phyloP scores from a whole-genome alignment of 2,797 vertebrate genomes.

The Agapornis canus region DNA sequence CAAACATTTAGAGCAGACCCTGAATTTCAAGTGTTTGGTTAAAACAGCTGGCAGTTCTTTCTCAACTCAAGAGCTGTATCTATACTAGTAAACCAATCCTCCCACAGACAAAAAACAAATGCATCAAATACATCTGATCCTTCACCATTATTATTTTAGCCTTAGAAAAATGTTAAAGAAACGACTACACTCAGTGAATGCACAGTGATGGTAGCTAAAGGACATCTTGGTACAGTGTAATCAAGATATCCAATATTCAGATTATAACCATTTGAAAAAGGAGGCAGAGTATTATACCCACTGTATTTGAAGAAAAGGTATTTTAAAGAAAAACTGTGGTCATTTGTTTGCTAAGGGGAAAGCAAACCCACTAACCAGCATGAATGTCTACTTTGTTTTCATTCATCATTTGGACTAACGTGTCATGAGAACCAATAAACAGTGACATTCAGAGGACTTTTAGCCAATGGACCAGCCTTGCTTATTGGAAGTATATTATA shows the following conservation, averaged over 20 bases:
- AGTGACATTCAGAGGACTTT: background rate
- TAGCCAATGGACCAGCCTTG: background rate
- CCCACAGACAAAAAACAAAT: background rate
- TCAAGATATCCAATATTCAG: background rate
- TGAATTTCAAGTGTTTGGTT: background rate
- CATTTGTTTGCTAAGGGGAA: background rate
- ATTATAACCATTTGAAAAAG: background rate
- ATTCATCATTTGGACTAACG: background rate
- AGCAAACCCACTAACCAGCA: background rate
- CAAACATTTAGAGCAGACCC: background rate
- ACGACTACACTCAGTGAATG: background rate
- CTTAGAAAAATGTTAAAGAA: background rate
- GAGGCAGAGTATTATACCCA: background rate
- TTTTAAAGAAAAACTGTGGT: background rate
- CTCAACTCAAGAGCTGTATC: background rate
- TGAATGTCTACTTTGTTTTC: background rate
- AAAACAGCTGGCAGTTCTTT: background rate
- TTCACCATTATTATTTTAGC: background rate
- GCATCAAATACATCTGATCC: background rate
- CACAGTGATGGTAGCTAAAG: background rate
- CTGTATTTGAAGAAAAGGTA: background rate
- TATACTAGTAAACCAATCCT: background rate
- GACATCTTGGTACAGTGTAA: background rate
- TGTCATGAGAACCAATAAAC: background rate
- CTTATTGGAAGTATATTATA: background rate